Evolutionary conservation across 2,113 vertebrate genomes (phyloP).

Genomic region (Tautogolabrus adspersus): DNA sequence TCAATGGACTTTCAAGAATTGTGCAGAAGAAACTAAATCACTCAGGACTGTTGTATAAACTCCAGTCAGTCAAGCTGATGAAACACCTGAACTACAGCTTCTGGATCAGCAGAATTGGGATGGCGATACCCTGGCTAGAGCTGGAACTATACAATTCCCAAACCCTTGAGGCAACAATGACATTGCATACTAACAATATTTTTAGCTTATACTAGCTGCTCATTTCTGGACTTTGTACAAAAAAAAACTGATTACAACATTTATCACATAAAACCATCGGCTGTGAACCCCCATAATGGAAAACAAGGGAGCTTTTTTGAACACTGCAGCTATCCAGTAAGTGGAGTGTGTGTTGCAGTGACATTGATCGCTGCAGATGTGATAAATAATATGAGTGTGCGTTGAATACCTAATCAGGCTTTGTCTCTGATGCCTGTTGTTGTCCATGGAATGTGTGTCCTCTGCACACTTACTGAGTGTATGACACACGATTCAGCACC

Average conservation of each 20-base stretch:
- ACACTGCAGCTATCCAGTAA: conserved; percentile 8
- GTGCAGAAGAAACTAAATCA: background rate
- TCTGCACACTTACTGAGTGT: background rate
- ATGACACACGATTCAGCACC: conserved; percentile 33
- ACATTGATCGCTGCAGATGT: conserved; percentile 51
- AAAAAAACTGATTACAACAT: background rate
- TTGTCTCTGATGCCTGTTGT: conserved; percentile 40
- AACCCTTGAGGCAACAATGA: background rate
- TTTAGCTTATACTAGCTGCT: background rate
- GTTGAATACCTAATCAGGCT: conserved; percentile 55
- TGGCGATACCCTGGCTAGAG: background rate
- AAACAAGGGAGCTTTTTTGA: background rate
- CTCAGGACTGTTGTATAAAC: background rate
- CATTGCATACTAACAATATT: background rate
- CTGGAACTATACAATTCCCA: background rate
- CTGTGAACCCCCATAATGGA: background rate
- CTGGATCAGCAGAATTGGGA: background rate
- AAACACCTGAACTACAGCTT: background rate
- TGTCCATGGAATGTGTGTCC: background rate
- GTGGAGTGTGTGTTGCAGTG: conserved; percentile 8
- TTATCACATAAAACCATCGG: background rate
- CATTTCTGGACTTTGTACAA: background rate
- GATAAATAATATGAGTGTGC: conserved; percentile 43
- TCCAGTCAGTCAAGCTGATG: background rate
- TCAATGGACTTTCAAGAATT: background rate